Base-by-base conservation (phyloP, 2,797 vertebrate species). In the Carduelis carduelis region DNA sequence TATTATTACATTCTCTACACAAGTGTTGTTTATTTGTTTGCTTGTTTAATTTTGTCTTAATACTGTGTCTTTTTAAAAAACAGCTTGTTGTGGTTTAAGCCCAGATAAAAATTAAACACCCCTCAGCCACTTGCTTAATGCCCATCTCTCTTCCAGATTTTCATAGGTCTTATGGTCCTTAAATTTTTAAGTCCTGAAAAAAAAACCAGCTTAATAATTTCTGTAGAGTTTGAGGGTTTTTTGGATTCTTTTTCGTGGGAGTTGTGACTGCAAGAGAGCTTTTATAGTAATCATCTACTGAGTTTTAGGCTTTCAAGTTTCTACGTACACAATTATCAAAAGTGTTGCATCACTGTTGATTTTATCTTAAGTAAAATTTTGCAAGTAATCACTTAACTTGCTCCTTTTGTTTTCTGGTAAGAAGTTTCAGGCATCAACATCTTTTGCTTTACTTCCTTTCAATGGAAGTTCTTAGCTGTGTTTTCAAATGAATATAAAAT, bases 101-200 rank as follows among this genome's bases (percentile, higher is more conserved):
- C 14, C 28, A 37, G 27, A 37, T 8, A 39, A 23, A 46, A 83
- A 71, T n/a, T 46, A n/a, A 53, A n/a, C 6, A 37, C 6, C 22
- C n/a, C 7, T 3, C 14, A 53, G 22, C 11, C 14, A 44, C 8
- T 14, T 2, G 3, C 22, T 46, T 18, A 46, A 12, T 4, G 2
- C 5, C 23, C 12, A 53, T 9, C 23, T n/a, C 23, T 53, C 18
- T 53, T 14, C 7, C 47, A 71, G 46, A 32, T 53, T 53, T 52
- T 37, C 17, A 32, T 7, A 35, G 34, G 34, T 13, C 22, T 19
- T 46, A n/a, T 22, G 9, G 14, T 46, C 59, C 8, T 44, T 27
- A 50, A 16, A 55, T 63, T 50, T 79, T 7, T 30, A 24, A 63
- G 8, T 68, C 7, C 26, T 39, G 14, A 1, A 24, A 27, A 23